Percentiles rank a stretch among this genome's conserved stretches.
Evolutionary conservation across 2,113 vertebrate species (phyloP).

Genomic region (Xiphophorus hellerii): DNA sequence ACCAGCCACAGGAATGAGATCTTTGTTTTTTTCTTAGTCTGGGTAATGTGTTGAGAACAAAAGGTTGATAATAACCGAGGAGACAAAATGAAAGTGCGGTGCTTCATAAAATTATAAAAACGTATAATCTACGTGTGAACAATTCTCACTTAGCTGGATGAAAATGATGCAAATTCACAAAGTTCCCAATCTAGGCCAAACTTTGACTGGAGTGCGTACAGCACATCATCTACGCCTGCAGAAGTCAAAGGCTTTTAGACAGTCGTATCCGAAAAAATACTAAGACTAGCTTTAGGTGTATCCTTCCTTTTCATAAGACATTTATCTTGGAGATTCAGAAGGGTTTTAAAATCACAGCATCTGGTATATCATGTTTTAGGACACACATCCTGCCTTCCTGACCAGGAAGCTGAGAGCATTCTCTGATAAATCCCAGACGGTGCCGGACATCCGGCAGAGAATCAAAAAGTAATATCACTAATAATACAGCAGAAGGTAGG

Average conservation of each 20-base stretch:
- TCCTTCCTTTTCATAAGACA: conserved; percentile 60
- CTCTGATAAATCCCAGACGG: conserved; percentile 64
- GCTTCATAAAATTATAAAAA: conserved; percentile 7
- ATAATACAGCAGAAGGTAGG: conserved; percentile 66
- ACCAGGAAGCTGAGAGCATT: conserved; percentile 71
- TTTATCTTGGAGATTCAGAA: conserved; percentile 52
- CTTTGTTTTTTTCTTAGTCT: conserved; percentile 58
- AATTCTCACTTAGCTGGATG: background rate
- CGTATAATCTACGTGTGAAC: background rate
- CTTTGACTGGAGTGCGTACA: conserved; percentile 25
- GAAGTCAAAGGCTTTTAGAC: conserved; percentile 58
- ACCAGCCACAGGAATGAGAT: conserved; percentile 51
- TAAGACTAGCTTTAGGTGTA: conserved; percentile 30
- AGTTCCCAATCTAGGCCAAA: conserved; percentile 39
- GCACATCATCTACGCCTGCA: conserved; percentile 23
- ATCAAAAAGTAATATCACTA: conserved; percentile 77
- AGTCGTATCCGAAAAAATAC: conserved; percentile 34
- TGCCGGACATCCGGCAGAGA: conserved; percentile 46
- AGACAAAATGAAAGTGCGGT: conserved; percentile 27
- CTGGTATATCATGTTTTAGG: conserved; percentile 56
- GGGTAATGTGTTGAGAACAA: conserved; percentile 55
- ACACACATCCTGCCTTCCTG: conserved; percentile 49
- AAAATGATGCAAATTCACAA: conserved; percentile 14
- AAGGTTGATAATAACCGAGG: conserved; percentile 41
- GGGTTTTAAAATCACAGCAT: conserved; percentile 67